These are phyloP conservation scores for Brachionus rotundiformis DNA, from an alignment of 1,140 invertebrate genomes.

Conservation along the genomic window DNA sequence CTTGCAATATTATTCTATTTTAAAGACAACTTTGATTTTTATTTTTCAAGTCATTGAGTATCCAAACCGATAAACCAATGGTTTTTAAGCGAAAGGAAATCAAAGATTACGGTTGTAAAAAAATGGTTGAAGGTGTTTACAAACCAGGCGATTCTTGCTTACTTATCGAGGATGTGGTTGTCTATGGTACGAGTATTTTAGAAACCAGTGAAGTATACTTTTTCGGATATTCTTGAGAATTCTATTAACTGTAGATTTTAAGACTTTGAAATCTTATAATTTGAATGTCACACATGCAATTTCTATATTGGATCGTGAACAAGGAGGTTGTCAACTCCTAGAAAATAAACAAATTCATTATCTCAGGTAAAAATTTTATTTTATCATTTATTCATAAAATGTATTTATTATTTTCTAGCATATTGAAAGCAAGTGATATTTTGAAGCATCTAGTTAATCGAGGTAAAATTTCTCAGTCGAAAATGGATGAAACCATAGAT, in stretches of 20 bases:
- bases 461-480: constrained; percentile 29
- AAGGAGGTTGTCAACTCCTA: constrained; percentile 79
- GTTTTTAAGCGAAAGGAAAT: constrained; percentile 77
- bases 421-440: constrained; percentile 43
- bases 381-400: neutral
- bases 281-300: constrained; percentile 76
- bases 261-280: constrained; percentile 72
- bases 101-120: constrained; percentile 93
- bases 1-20: neutral
- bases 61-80: constrained; percentile 75
- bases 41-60: constrained; percentile 59
- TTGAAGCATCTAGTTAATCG: constrained; percentile 23
- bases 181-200: constrained; percentile 85
- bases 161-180: constrained; percentile 94
- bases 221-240: neutral
- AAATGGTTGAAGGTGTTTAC: constrained; percentile 87
- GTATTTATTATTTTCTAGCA: constrained; percentile 67
- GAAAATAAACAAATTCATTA: constrained; percentile 62
- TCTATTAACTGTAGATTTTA: neutral
- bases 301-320: constrained; percentile 86
- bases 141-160: constrained; percentile 76
- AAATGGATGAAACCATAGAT: constrained; percentile 33
- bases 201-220: constrained; percentile 74
- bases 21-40: too few relatives aligned
- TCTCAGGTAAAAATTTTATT: neutral